Conservation (phyloP, 2,113 vertebrate genomes). For the Varanus salvator region DNA sequence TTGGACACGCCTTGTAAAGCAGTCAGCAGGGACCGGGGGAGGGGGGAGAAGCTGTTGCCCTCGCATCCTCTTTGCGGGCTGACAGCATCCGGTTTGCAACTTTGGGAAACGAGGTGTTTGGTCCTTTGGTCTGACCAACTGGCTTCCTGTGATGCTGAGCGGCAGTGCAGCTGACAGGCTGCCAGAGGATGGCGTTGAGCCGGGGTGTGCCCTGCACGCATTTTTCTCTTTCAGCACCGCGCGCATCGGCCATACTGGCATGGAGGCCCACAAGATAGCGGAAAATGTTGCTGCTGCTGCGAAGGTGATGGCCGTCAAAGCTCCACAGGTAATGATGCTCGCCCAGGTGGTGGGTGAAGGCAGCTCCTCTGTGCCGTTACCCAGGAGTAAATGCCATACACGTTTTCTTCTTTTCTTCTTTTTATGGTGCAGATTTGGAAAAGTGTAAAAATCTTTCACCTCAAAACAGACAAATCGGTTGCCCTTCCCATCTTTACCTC, state of each 20-base stretch:
- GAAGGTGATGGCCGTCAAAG: constrained; percentile 73
- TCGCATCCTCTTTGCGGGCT: too few relatives aligned
- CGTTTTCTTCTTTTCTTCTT: not conserved
- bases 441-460: constrained; percentile 86
- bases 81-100: too few relatives aligned
- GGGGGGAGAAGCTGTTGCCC: too few relatives aligned
- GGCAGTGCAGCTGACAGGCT: not conserved
- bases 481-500: constrained; percentile 87
- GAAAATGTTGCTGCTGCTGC: constrained; percentile 82
- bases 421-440: constrained; percentile 77
- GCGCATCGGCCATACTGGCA: constrained; percentile 82
- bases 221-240: constrained; percentile 75
- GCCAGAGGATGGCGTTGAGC: not conserved
- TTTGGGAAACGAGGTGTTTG: too few relatives aligned
- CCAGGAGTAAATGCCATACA: not conserved
- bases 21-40: too few relatives aligned
- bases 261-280: constrained; percentile 80
- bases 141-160: too few relatives aligned
- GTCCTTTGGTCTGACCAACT: too few relatives aligned
- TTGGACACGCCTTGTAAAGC: too few relatives aligned
- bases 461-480: constrained; percentile 85
- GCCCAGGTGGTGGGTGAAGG: not conserved
- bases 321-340: constrained; percentile 76
- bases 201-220: not conserved
- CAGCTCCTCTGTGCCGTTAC: not conserved